These are phyloP conservation scores for Aculops lycopersici DNA, from an alignment of 1,140 invertebrate genomes.

Conservation along the genomic window DNA sequence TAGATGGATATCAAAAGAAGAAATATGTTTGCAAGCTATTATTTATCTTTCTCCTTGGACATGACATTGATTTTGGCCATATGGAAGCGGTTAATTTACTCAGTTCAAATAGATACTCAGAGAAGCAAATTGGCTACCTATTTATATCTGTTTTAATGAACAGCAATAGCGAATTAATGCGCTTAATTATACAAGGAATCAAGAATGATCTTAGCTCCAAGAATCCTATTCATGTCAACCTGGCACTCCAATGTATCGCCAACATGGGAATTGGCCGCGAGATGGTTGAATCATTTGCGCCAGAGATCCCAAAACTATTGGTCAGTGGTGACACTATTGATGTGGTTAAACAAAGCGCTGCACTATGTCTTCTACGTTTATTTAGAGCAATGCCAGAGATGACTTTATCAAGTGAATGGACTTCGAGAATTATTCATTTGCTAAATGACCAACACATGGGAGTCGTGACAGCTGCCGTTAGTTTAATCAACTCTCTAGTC, in stretches of 20 bases:
- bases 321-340: slow-evolving; percentile 97
- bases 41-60: slow-evolving; percentile 89
- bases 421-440: slow-evolving; percentile 85
- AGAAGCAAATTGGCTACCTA: slow-evolving; percentile 62
- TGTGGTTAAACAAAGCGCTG: slow-evolving; percentile 96
- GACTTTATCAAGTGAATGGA: slow-evolving; percentile 90
- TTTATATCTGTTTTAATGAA: slow-evolving; percentile 55
- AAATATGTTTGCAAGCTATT: slow-evolving; percentile 99
- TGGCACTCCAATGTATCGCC: slow-evolving; percentile 96
- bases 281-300: slow-evolving; percentile 95
- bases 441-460: slow-evolving; percentile 97
- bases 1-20: slow-evolving; percentile 99
- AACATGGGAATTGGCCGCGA: slow-evolving; percentile 98
- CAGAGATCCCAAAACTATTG: slow-evolving; percentile 85
- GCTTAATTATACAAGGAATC: slow-evolving; percentile 94
- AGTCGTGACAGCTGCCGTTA: slow-evolving; percentile 89
- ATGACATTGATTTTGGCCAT: slow-evolving; percentile 99
- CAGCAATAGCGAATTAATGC: slow-evolving; percentile 93
- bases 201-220: slow-evolving; percentile 88
- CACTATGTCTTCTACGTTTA: slow-evolving; percentile 65
- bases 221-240: slow-evolving; percentile 91
- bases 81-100: slow-evolving; percentile 99
- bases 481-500: slow-evolving; percentile 84
- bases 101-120: slow-evolving; percentile 99
- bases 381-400: slow-evolving; percentile 69